Conservation (phyloP, 2,113 vertebrate genomes). For the Lepus americanus region DNA sequence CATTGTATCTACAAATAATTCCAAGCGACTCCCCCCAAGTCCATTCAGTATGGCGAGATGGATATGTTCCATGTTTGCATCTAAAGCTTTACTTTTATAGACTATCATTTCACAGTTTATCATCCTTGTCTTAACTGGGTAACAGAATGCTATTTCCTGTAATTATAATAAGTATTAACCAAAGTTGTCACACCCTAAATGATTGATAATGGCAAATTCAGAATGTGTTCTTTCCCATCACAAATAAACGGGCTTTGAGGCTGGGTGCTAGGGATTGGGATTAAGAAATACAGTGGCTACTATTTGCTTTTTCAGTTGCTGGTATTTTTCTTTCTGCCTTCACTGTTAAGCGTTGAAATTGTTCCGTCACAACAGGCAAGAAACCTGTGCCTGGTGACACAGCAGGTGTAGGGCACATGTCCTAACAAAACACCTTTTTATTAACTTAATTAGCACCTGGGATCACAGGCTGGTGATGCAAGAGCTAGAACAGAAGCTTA, state of each 20-base stretch:
- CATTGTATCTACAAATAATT: not conserved
- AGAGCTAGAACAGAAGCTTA: not conserved
- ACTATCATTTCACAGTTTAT: slow-evolving; percentile 45
- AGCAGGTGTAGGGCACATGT: slow-evolving; percentile 58
- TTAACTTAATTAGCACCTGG: slow-evolving; percentile 74
- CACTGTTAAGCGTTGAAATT: slow-evolving; percentile 2
- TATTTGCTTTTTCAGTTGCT: not conserved
- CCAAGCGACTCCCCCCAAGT: not conserved
- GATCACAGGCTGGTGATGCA: not conserved
- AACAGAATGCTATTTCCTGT: slow-evolving; percentile 69
- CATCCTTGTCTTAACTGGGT: slow-evolving; percentile 49
- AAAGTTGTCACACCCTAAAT: slow-evolving; percentile 53
- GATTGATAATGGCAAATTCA: slow-evolving; percentile 56
- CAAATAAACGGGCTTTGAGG: slow-evolving; percentile 10
- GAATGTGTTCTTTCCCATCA: slow-evolving; percentile 14
- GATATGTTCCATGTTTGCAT: not conserved
- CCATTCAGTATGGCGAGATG: not conserved
- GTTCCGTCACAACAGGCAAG: slow-evolving; percentile 14
- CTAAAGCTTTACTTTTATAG: slow-evolving; percentile 35
- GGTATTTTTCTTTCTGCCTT: slow-evolving; percentile 20
- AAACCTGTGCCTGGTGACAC: slow-evolving; percentile 53
- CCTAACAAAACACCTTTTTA: slow-evolving; percentile 68
- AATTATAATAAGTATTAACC: slow-evolving; percentile 67
- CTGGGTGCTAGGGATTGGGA: no score
- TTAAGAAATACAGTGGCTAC: not conserved